Evolutionary conservation across 2,113 vertebrate genomes (phyloP), one percentile per base, ranked within the genome.

Genomic region (Cyanoliseus patagonus): DNA sequence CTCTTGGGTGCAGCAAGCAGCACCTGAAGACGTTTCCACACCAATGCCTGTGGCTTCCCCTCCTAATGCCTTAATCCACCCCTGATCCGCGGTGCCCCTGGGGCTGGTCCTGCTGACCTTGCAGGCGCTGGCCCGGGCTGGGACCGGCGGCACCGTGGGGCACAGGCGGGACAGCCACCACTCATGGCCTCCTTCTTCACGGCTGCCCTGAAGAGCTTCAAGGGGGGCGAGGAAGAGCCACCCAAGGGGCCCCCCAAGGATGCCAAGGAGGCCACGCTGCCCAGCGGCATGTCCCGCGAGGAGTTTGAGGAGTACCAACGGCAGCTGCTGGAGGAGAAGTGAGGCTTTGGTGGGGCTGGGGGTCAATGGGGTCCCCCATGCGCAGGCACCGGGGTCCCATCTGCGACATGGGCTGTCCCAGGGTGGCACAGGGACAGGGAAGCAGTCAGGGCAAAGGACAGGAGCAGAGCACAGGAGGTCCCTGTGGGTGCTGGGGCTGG

Each of bases 251-350:
- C 51, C 68, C 52, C 88, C 61, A 95, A 94, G 64, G 96, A 95
- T 5, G 97, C 95, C 17, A 98, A 97, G 90, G 97, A 80, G 10
- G 97, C 96, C 0, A 55, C 94, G 0, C 92, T 95, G 89, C 98
- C 98, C 90, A 97, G 95, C n/a, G 91, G 97, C 53, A 83, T 97
- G 98, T 92, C 95, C 86, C 88, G 74, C 0, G 98, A 98, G 90
- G 98, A 98, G 96, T 98, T 98, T 73, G 98, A 98, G 86, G 98
- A 98, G 94, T 98, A 98, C 88, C 98, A 98, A 95, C 97, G 85
- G 89, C 97, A 98, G 92, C 97, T 98, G 91, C 88, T 98, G 92
- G 98, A 98, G 76, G 98, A 98, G 85, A 98, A 98, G 98, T 98
- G 95, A 98, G 98, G 98, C 46, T 88, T 64, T 4, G 5, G 10